Percentiles rank a stretch among this genome's conserved stretches.
Conservation (phyloP, 64 coral and sea anemone genomes). For the Pocillopora damicornis region DNA sequence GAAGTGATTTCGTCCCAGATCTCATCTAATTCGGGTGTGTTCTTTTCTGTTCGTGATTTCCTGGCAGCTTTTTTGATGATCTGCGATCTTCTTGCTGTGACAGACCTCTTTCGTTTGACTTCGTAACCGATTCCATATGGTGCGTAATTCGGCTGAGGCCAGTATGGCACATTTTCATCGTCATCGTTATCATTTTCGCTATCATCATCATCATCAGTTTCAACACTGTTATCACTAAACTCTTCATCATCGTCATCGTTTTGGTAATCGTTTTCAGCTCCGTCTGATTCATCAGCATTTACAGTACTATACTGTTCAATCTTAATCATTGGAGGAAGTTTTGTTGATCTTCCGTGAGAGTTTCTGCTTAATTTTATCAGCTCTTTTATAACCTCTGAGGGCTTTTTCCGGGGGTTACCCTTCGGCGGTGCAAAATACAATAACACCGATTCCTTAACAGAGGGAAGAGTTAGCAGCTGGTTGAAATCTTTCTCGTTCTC, state of each 20-base stretch:
- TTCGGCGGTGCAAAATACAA: slow-evolving; percentile 24
- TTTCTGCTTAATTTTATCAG: neutral
- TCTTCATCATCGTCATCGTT: neutral
- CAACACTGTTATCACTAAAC: neutral
- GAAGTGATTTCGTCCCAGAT: slow-evolving; percentile 24
- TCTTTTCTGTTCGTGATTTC: neutral
- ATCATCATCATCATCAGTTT: neutral
- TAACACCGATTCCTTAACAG: neutral
- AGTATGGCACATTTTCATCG: neutral
- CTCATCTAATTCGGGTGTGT: neutral
- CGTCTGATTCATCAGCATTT: neutral
- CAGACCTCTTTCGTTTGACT: slow-evolving; percentile 24
- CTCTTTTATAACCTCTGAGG: neutral
- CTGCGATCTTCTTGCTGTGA: neutral
- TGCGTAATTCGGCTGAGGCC: neutral
- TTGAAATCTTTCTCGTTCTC: slow-evolving; percentile 1
- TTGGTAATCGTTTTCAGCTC: neutral
- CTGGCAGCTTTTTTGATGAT: neutral
- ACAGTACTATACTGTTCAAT: neutral
- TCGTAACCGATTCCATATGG: slow-evolving; percentile 30
- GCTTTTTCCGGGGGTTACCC: neutral
- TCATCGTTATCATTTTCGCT: neutral
- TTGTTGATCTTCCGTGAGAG: slow-evolving; percentile 1
- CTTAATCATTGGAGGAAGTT: slow-evolving; percentile 30
- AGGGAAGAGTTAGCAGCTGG: neutral